Evolutionary conservation across 1,140 invertebrate genomes (phyloP), one percentile per base, ranked within the genome.

Genomic region (Pseudachorutes palmiensis): DNA sequence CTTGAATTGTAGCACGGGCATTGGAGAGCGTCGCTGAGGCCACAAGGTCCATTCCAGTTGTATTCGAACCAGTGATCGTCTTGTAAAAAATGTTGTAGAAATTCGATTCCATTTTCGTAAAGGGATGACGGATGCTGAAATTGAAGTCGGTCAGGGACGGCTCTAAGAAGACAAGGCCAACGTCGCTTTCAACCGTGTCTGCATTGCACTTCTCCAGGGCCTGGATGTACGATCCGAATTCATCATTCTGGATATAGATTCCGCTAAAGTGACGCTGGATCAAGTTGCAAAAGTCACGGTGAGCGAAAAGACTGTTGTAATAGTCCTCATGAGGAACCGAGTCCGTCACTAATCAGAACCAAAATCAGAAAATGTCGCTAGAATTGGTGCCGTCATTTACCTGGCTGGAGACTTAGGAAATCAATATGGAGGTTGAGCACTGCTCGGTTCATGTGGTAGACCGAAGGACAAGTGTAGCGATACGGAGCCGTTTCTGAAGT

Each of bases 31-130:
- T 48, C 19, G 69, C 67, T 5, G 72, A 71, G 1, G 65, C 67
- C 1, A 71, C 62, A 2, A 69, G 45, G 26, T 67, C 41, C 16
- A 63, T 5, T n/a, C 14, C 41, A 1, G 67, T 31, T n/a, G n/a
- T 31, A 0, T 29, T 58, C 2, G 26, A 48, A 19, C 36, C 48
- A 16, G n/a, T 19, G 31, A 73, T 68, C 2, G 36, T 28, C 29
- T 63, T 63, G 65, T 71, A 74, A 49, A 70, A 71, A 2, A 62
- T 65, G 24, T 70, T 66, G 51, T 71, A 74, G 62, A 71, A 74
- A 33, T 74, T 74, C 22, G 65, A 65, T 60, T 74, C 72, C 65
- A 74, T 74, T 68, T 64, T 71, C 1, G 68, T 65, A 57, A 71
- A 74, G 0, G 69, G 65, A 2, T 41, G 24, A 0, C 72, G 45